Evolutionary conservation across 2,888 invertebrate species (phyloP).

Genomic region (Disparrhopalites patrizii): DNA sequence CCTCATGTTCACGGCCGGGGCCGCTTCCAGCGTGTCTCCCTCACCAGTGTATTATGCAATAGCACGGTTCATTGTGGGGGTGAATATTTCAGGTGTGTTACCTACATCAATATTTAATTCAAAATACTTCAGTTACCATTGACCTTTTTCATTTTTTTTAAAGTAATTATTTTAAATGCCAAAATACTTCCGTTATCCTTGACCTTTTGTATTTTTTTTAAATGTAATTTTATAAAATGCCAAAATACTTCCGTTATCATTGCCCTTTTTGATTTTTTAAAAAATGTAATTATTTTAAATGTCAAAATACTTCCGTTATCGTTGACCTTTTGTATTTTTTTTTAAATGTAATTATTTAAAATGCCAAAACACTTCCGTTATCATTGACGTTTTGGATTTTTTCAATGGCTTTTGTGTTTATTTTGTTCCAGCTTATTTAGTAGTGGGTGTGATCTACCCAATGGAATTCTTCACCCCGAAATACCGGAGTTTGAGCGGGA

Average conservation of each 20-base stretch:
- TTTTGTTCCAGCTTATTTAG: conserved; percentile 33
- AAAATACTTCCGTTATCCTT: too few species aligned
- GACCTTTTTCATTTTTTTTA: too few species aligned
- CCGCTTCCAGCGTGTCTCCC: conserved; percentile 36
- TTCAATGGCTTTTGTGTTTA: not conserved
- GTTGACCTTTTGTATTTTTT: too few species aligned
- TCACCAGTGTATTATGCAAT: conserved; percentile 36
- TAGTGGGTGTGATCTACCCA: conserved; percentile 40
- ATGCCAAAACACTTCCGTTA: not conserved
- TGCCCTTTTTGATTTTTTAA: too few species aligned
- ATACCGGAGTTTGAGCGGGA: conserved; percentile 40
- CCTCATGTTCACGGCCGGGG: conserved; percentile 35
- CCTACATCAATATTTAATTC: too few species aligned
- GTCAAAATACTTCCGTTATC: too few species aligned
- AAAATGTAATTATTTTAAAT: too few species aligned
- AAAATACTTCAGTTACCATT: too few species aligned
- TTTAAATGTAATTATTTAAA: not conserved
- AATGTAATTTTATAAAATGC: too few species aligned
- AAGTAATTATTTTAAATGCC: too few species aligned
- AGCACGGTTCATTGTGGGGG: conserved; percentile 37
- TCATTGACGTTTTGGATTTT: not conserved
- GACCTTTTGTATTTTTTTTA: too few species aligned
- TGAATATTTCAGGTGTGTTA: conserved; percentile 40
- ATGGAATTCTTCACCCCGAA: conserved; percentile 46
- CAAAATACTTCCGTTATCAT: too few species aligned